phyloP scores from a whole-genome alignment of 2,113 vertebrate species.

The Pituophis catenifer region DNA sequence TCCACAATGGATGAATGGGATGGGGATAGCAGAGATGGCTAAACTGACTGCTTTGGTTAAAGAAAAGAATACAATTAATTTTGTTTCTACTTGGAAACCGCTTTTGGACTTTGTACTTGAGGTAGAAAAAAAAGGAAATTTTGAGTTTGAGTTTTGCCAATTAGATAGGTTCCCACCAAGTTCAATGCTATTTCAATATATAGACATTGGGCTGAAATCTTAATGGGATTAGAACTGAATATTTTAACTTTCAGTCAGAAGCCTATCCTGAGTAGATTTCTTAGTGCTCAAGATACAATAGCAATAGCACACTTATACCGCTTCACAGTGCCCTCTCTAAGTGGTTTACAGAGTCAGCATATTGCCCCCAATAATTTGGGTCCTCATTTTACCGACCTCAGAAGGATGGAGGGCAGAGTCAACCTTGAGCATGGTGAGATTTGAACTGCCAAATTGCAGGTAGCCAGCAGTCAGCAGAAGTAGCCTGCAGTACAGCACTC shows the following conservation, averaged over 20 bases:
- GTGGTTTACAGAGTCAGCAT: too few species aligned
- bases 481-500: too few species aligned
- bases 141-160: neutral
- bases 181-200: neutral
- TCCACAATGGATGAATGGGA: neutral
- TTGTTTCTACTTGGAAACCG: neutral
- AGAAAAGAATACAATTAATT: neutral
- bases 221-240: neutral
- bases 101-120: neutral
- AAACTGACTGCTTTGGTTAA: neutral
- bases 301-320: too few species aligned
- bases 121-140: neutral
- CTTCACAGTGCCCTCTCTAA: too few species aligned
- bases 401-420: too few species aligned
- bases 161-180: neutral
- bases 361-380: too few species aligned
- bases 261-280: neutral
- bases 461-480: too few species aligned
- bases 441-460: too few species aligned
- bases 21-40: neutral
- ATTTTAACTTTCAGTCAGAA: neutral
- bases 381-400: too few species aligned
- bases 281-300: neutral
- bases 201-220: neutral
- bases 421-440: too few species aligned